These are phyloP conservation scores for Oceanodroma leucorhoa DNA, from an alignment of 2,797 vertebrate genomes.

Conservation along the genomic window DNA sequence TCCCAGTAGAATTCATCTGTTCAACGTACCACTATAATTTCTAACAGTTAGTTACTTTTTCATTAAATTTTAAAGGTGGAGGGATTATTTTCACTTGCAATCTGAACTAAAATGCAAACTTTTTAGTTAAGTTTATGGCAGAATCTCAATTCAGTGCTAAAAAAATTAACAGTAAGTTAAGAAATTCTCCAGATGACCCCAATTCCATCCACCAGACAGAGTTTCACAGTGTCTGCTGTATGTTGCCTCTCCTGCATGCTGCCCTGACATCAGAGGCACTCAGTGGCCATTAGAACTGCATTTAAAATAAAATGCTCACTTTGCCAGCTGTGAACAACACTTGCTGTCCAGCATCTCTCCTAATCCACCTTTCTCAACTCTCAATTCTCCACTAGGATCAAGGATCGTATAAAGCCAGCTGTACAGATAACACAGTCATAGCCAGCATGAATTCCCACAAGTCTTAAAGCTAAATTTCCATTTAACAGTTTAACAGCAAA, in stretches of 20 bases:
- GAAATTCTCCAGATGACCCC: neutral
- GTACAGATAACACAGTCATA: neutral
- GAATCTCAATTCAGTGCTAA: neutral
- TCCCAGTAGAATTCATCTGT: slow-evolving; percentile 8
- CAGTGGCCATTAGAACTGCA: neutral
- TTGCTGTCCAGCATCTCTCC: neutral
- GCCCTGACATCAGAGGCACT: neutral
- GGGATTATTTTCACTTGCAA: neutral
- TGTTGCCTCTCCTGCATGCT: neutral
- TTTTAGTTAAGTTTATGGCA: neutral
- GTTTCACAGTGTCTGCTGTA: neutral
- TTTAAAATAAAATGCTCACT: slow-evolving; percentile 17
- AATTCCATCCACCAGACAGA: neutral
- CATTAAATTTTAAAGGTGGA: slow-evolving; percentile 8
- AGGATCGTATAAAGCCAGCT: neutral
- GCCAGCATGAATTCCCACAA: slow-evolving; percentile 18
- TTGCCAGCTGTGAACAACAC: neutral
- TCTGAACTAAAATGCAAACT: neutral
- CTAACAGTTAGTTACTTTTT: neutral
- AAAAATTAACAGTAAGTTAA: neutral
- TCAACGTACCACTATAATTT: neutral
- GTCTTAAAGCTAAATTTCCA: slow-evolving; percentile 24
- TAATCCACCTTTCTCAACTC: slow-evolving; percentile 35
- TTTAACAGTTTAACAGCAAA: slow-evolving; percentile 35
- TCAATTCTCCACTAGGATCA: slow-evolving; percentile 26